Evolutionary conservation across 2,113 vertebrate species (phyloP).

Genomic region (Thomomys bottae): DNA sequence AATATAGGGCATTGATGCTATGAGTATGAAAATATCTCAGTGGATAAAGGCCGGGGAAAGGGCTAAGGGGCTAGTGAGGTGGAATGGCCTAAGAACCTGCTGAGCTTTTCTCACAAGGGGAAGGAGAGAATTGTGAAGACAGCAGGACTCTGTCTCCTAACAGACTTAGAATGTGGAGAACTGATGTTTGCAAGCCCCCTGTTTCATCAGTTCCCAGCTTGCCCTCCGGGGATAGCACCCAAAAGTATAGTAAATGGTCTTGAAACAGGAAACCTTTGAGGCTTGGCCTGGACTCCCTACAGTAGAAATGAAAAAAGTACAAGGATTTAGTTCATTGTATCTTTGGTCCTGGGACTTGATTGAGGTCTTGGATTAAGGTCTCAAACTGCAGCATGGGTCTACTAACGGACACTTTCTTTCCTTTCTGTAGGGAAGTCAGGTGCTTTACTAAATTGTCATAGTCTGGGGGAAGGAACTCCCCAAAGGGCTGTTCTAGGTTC

Average conservation of each 20-base stretch:
- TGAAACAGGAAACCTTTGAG: background rate
- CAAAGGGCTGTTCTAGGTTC: background rate
- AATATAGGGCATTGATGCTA: background rate
- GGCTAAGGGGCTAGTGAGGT: background rate
- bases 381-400: background rate
- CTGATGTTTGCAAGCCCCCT: fast-evolving
- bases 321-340: constrained; percentile 1
- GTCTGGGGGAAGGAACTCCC: no score
- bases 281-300: background rate
- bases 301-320: background rate
- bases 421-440: background rate
- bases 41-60: background rate
- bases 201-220: background rate
- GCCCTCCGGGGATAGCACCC: background rate
- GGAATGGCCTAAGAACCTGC: background rate
- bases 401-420: background rate
- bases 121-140: background rate
- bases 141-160: background rate
- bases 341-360: background rate
- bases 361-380: background rate
- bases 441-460: background rate
- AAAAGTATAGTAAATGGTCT: background rate
- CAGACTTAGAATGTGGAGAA: background rate
- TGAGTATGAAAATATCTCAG: constrained; percentile 22
- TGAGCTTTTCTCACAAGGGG: background rate